Conservation (phyloP, 2,797 vertebrate species). For the Onychomys leucogaster region DNA sequence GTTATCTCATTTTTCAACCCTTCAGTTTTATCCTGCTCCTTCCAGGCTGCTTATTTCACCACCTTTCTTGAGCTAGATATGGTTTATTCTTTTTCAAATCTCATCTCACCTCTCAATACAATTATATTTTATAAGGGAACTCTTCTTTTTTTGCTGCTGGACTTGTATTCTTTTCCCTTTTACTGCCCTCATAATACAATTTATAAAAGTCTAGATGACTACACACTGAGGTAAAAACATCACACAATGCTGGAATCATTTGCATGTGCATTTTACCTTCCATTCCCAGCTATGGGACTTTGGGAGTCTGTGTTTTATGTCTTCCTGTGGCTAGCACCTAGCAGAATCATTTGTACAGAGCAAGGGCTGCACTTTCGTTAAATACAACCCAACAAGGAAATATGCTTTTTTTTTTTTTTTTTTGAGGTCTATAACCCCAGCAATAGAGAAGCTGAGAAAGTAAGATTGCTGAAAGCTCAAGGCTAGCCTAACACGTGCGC, state of each 20-base stretch:
- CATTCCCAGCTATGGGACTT: background rate
- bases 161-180: background rate
- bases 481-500: background rate
- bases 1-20: background rate
- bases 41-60: no score
- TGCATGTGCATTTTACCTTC: background rate
- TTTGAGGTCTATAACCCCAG: background rate
- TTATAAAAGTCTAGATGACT: background rate
- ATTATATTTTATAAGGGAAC: background rate
- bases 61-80: background rate
- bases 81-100: background rate
- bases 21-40: background rate
- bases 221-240: background rate
- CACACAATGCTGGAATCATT: background rate
- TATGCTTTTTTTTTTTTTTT: no score
- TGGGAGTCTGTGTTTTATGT: background rate
- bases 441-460: background rate
- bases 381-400: background rate
- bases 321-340: background rate
- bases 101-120: background rate
- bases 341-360: background rate
- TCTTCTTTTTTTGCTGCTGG: background rate
- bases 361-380: background rate
- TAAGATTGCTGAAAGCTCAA: background rate
- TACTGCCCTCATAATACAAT: background rate